Conservation (phyloP, 2,113 vertebrate genomes). For the rabbit (Oryctolagus cuniculus) region mOryCun1.1 NC_091442.1:107414501-107415000, state of each 20-base stretch:
- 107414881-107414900: not conserved
- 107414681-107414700: not conserved
- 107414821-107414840: too few species aligned
- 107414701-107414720: not conserved
- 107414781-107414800: too few species aligned
- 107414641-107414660: not conserved
- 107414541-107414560: not conserved
- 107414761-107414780: accelerated
- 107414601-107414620: not conserved
- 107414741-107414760: not conserved
- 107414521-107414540: not conserved
- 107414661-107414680: not conserved
- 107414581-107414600: not conserved
- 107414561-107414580: not conserved
- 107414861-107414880: not conserved
- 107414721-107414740: not conserved
- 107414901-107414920: not conserved
- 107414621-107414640: not conserved
- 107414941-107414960: not conserved
- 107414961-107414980: not conserved
- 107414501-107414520: not conserved
- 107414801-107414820: accelerated
- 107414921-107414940: not conserved
- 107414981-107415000: not conserved
- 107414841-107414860: not conserved